Evolutionary conservation across 53 echinoderm and acorn worm species (phyloP), one percentile per base, ranked within the genome.

Genomic region (Arbacia lixula): DNA sequence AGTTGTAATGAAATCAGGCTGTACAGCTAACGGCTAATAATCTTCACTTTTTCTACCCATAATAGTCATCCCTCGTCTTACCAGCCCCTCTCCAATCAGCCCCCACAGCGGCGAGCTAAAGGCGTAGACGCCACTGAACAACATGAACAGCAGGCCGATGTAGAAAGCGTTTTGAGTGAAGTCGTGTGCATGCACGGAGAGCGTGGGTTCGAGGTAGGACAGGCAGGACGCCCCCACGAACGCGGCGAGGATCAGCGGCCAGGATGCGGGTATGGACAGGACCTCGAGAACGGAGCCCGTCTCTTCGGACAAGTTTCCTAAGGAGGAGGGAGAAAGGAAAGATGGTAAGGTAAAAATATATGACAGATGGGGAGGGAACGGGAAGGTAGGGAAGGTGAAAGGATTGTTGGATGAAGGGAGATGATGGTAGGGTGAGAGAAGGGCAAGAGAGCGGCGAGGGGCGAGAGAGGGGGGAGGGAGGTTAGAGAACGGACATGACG

Each of bases 181-280:
- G 5, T 72, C 30, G 5, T 38, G 28, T 31, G 82, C 82, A n/a
- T 87, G 79, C 8, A 87, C 58, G 26, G 87, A 87, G 21, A 87
- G 55, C 37, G 87, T 87, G 39, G 87, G 87, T 12, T 87, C 87
- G 10, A 87, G 38, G 32, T 79, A 87, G 9, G 66, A 31, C 1
- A 87, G 46, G 14, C 61, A 21, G 11, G 41, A 19, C 14, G 68
- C 60, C 24, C 46, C 79, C 0, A 82, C 60, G 57, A 91, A 85
- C 16, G 63, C 53, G 10, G 85, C 52, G 9, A 91, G 46, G 1
- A 71, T 36, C 4, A 85, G 56, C 52, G 88, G 91, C 78, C 88
- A 85, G 12, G 88, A 43, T 24, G 85, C 79, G 5, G 91, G 91
- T 22, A 91, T 88, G 12, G 66, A 68, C 51, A 88, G 79, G 14